Base-by-base conservation (phyloP, 2,797 vertebrate species). In the Emys orbicularis region DNA sequence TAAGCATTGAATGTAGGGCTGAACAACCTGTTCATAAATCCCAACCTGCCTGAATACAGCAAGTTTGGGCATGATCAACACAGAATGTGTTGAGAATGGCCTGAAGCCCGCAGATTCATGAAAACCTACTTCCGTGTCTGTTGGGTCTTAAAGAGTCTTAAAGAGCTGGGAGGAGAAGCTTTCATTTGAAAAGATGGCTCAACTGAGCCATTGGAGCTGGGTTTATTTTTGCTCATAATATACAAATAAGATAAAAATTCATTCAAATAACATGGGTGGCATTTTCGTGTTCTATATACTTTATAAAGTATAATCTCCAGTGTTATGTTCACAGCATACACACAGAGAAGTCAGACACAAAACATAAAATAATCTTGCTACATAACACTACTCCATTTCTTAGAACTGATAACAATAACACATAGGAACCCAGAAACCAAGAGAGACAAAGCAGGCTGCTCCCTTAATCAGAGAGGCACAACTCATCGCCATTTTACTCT, bases 1-100 rank as follows among this genome's bases (percentile, higher is more conserved):
- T 13, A 3, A 92, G 94, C 93, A 91, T 86, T 96, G 94, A 97
- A 98, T 97, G 97, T 79, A 94, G 83, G 87, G 90, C 53, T 87
- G 94, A 97, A 96, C 89, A 95, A 97, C 90, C 96, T 97, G 97
- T 95, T 97, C 72, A 88, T 97, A 96, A 96, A 97, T 95, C 85
- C 76, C 82, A 91, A 89, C 94, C 88, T 93, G 93, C 94, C 95
- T 95, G 93, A 97, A 94, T 95, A 94, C 84, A 89, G 94, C 97
- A 97, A 96, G 97, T 94, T 97, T 97, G 96, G 96, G 93, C 95
- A 96, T 94, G 95, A 97, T 0, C 92, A 88, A 89, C 84, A 84
- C 94, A 94, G 91, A 95, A 96, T 96, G 92, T 94, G 88, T 86
- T 91, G 87, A 96, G 88, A 84, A 95, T 90, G 94, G 76, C 68